Percentiles rank a stretch among this genome's conserved stretches.
Conservation (phyloP, 92 coral and sea anemone genomes). For the Palythoa grandiflora region DNA sequence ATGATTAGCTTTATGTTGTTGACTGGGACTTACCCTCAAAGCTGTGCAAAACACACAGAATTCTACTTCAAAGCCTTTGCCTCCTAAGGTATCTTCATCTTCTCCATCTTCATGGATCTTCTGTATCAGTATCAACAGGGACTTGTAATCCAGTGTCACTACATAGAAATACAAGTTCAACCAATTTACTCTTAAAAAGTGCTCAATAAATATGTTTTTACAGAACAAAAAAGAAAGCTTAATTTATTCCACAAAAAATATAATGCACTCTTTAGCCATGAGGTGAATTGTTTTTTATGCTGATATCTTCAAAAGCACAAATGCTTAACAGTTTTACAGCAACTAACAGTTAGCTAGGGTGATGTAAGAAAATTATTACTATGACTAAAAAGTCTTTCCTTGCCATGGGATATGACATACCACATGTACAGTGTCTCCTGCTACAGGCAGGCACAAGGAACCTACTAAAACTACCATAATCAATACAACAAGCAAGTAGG, state of each 20-base stretch:
- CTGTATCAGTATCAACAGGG: background rate
- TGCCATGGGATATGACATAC: background rate
- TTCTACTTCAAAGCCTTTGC: slow-evolving; percentile 2
- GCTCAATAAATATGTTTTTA: background rate
- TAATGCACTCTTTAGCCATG: slow-evolving; percentile 4
- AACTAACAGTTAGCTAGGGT: background rate
- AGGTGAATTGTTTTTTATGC: background rate
- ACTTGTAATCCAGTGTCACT: background rate
- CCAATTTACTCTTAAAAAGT: slow-evolving; percentile 6
- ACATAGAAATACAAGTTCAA: slow-evolving; percentile 6
- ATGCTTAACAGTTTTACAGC: background rate
- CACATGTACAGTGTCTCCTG: background rate
- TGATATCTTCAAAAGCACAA: slow-evolving; percentile 7
- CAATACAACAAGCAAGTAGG: background rate
- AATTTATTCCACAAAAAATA: background rate
- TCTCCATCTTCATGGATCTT: slow-evolving; percentile 4
- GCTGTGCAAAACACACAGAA: slow-evolving; percentile 6
- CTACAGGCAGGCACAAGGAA: background rate
- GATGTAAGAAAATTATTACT: background rate
- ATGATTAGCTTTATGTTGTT: slow-evolving; percentile 12
- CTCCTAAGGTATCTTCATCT: slow-evolving; percentile 7
- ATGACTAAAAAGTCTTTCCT: background rate
- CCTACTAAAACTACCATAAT: background rate
- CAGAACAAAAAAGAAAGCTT: background rate
- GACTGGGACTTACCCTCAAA: slow-evolving; percentile 23